Evolutionary conservation across 2,888 invertebrate species (phyloP).

Genomic region (Allygus modestus): DNA sequence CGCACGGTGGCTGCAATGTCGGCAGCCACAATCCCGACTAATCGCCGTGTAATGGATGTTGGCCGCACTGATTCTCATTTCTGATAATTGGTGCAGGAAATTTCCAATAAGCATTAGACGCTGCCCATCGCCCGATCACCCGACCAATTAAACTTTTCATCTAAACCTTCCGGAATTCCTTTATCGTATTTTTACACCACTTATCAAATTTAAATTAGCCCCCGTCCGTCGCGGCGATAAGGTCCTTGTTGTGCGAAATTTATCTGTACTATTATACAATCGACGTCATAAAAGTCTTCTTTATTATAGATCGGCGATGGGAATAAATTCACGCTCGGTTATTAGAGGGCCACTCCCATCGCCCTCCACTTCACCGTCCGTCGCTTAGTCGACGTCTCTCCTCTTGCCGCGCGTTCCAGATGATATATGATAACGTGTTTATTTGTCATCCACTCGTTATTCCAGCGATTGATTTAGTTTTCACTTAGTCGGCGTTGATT

Average conservation of each 20-base stretch:
- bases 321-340: conserved; percentile 50
- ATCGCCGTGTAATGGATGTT: conserved; percentile 63
- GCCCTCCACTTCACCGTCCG: not conserved
- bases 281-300: conserved; percentile 53
- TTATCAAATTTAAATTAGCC: conserved; percentile 59
- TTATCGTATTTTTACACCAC: conserved; percentile 59
- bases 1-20: conserved; percentile 13
- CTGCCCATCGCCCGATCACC: conserved; percentile 44
- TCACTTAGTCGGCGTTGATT: conserved; percentile 55
- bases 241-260: conserved; percentile 46
- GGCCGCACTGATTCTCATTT: conserved; percentile 63
- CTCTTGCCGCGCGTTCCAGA: not conserved
- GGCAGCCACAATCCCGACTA: conserved; percentile 51
- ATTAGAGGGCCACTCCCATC: conserved; percentile 49
- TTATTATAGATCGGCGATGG: conserved; percentile 51
- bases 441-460: conserved; percentile 52
- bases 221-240: conserved; percentile 11
- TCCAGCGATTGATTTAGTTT: conserved; percentile 48
- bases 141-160: conserved; percentile 59
- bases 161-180: conserved; percentile 57
- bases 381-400: not conserved
- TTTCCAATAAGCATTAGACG: conserved; percentile 62
- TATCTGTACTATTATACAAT: conserved; percentile 58
- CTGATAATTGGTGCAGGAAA: conserved; percentile 63
- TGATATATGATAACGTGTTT: conserved; percentile 49